A percentile compares a stretch with the other conserved stretches of the same genome.
Conservation (phyloP, 2,888 invertebrate genomes). For the Lacanobia wlatinum region DNA sequence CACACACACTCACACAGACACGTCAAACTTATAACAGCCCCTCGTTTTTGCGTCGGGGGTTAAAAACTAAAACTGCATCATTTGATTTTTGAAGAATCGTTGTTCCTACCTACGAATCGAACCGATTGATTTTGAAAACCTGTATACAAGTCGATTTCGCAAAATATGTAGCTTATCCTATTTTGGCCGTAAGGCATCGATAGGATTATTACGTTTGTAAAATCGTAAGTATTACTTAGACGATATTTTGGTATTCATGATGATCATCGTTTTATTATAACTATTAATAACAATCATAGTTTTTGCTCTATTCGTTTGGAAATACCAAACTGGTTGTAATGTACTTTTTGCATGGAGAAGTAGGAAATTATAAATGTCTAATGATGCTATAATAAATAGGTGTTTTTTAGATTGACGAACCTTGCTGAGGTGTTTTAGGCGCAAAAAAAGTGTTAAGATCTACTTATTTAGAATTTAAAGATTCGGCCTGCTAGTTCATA, state of each 20-base stretch:
- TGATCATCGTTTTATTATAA: slow-evolving; percentile 7
- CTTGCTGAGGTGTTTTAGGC: background rate
- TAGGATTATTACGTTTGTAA: background rate
- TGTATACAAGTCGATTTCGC: too few species aligned
- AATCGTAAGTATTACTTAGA: background rate
- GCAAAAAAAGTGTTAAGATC: background rate
- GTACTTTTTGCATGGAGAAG: background rate
- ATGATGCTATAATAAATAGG: background rate
- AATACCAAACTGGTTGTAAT: slow-evolving; percentile 10
- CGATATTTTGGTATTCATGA: background rate
- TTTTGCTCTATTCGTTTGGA: slow-evolving; percentile 4
- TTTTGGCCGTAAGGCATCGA: background rate
- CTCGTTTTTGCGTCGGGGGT: too few species aligned
- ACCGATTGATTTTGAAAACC: too few species aligned
- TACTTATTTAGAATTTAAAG: background rate
- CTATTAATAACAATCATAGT: slow-evolving; percentile 10
- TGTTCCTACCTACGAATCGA: too few species aligned
- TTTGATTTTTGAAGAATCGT: too few species aligned
- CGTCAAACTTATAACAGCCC: too few species aligned
- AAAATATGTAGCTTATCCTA: too few species aligned
- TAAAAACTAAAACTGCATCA: too few species aligned
- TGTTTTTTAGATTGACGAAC: too few species aligned
- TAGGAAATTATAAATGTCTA: background rate
- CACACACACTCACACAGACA: too few species aligned
- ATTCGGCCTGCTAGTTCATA: background rate